Evolutionary conservation across 1,140 invertebrate species (phyloP).

Genomic region (Cherax quadricarinatus): DNA sequence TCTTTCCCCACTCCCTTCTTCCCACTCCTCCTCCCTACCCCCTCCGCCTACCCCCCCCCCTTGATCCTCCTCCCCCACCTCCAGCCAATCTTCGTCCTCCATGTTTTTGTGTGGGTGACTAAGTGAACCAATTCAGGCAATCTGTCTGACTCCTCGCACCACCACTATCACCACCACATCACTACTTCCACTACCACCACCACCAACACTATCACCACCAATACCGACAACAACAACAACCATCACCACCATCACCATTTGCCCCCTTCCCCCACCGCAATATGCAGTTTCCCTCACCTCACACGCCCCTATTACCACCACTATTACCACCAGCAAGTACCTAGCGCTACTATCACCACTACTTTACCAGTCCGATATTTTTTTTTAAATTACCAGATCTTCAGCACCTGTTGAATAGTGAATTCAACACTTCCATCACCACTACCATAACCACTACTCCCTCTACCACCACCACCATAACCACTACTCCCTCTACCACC

Average conservation of each 20-base stretch:
- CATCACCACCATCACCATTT: slow-evolving; percentile 11
- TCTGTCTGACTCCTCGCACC: slow-evolving; percentile 46
- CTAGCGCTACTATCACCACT: not conserved
- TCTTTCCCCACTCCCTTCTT: not conserved
- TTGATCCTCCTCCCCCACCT: slow-evolving; percentile 6
- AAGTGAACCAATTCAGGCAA: slow-evolving; percentile 62
- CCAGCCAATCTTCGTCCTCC: slow-evolving; percentile 15
- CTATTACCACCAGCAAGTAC: not conserved
- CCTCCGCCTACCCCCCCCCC: slow-evolving; percentile 7
- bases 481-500: not conserved
- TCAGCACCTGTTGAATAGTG: too few relatives aligned
- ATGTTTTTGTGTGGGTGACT: slow-evolving; percentile 66
- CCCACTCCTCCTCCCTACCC: not conserved
- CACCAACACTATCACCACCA: slow-evolving; percentile 12
- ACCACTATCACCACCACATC: slow-evolving; percentile 14
- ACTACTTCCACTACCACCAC: slow-evolving; percentile 5
- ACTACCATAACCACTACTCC: not conserved
- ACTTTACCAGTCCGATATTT: not conserved
- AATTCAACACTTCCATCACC: not conserved
- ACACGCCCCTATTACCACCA: not conserved
- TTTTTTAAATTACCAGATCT: too few relatives aligned
- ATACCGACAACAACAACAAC: not conserved
- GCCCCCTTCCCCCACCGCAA: not conserved
- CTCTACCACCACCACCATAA: not conserved
- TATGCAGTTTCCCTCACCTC: too few relatives aligned